Conservation (phyloP, 2,113 vertebrate genomes). For the Anas platyrhynchos region DNA sequence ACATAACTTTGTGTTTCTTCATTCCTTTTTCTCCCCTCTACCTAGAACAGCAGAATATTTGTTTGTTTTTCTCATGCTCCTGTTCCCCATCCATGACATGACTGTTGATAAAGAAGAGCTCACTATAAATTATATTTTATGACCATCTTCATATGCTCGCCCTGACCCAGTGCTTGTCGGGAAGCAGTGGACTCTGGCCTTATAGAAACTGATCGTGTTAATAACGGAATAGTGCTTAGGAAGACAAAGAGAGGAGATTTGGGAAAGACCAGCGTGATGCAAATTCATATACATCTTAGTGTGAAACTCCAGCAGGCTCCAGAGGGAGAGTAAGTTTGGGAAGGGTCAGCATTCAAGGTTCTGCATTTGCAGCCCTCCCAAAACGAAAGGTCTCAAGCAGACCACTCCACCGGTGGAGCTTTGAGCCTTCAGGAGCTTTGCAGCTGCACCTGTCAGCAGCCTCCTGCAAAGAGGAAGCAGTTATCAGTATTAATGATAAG, state of each 20-base stretch:
- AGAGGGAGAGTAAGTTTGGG: not conserved
- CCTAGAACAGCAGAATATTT: not conserved
- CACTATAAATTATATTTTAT: not conserved
- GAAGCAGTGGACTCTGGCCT: not conserved
- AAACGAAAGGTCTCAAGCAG: no score
- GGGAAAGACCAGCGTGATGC: not conserved
- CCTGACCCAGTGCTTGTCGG: not conserved
- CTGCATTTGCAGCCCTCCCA: not conserved
- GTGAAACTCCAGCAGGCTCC: not conserved
- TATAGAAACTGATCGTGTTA: not conserved
- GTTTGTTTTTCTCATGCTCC: not conserved
- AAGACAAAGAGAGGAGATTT: not conserved
- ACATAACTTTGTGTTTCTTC: not conserved
- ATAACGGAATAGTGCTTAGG: not conserved
- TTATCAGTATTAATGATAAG: slow-evolving; percentile 51
- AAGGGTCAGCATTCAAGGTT: not conserved
- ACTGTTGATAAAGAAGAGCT: not conserved
- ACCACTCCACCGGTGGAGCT: not conserved
- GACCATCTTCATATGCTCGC: not conserved
- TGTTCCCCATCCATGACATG: not conserved
- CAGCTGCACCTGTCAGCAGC: not conserved
- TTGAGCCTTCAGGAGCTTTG: not conserved
- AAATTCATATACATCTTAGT: not conserved
- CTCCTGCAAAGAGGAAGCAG: not conserved
- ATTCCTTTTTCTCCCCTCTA: no score